Conservation (phyloP, 2,888 invertebrate species). For the Escarpia spicata region DNA sequence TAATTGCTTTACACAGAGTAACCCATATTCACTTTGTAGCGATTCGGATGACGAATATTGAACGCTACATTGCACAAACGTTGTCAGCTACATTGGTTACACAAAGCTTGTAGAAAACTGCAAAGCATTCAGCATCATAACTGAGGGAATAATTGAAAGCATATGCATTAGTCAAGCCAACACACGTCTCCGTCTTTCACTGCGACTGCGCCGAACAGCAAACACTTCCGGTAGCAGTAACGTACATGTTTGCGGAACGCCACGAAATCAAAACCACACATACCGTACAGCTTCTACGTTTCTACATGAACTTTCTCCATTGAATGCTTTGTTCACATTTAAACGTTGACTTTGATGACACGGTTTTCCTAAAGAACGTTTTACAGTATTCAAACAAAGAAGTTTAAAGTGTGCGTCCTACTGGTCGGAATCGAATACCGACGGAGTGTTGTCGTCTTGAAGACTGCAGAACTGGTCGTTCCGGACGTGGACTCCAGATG, state of each 20-base stretch:
- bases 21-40: background rate
- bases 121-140: background rate
- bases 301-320: background rate
- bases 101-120: background rate
- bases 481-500: background rate
- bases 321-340: background rate
- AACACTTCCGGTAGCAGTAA: background rate
- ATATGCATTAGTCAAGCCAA: background rate
- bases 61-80: background rate
- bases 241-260: background rate
- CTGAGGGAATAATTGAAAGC: background rate
- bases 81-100: background rate
- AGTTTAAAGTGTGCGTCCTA: background rate
- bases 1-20: background rate
- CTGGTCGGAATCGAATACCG: slow-evolving; percentile 9
- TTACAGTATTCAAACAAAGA: background rate
- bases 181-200: background rate
- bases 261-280: background rate
- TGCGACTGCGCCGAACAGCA: background rate
- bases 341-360: background rate
- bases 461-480: background rate
- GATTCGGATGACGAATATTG: background rate
- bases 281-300: background rate
- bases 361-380: background rate
- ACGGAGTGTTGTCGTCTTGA: background rate